Base-by-base conservation (phyloP, 2,888 invertebrate genomes). In the Acanthosepion lycidas region DNA sequence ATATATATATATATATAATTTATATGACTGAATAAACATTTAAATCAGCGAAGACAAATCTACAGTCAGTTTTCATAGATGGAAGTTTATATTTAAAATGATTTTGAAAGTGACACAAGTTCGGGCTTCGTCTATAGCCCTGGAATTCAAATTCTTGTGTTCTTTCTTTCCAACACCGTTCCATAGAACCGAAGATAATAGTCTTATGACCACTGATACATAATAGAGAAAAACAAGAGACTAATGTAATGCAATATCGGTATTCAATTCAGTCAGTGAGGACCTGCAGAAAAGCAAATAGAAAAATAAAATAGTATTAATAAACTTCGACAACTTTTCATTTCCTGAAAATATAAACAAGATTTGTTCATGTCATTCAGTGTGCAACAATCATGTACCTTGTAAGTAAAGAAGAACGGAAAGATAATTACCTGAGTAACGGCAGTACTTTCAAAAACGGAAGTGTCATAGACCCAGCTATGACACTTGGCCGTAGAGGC, bases 381-480 rank as follows among this genome's bases (percentile, higher is more conserved):
- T 12, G n/a, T 78, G n/a, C 12, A 78, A 78, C n/a, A n/a, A n/a
- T 33, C 0, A 15, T 12, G 78, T 23, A n/a, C 12, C 33, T 33
- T 4, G 0, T n/a, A 33, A 78, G 12, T 15, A 15, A 33, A 78
- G n/a, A n/a, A 78, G 33, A 5, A 5, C 0, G n/a, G 78, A 9
- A n/a, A 78, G n/a, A 33, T 12, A 78, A 78, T 78, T 93, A 95
- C 95, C 95, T 95, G 94, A 18, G 94, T 94, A 3, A 95, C 95
- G 6, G 95, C 95, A 53, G 95, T 95, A 42, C 94, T 94, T 8
- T 91, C 23, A 93, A 95, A 95, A 64, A 94, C 92, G 3, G 95
- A 95, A 6, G 53, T 48, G 53, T 95, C 95, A 64, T 95, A 95
- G n/a, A 95, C 95, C 95, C 95, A 95, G 20, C 64, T 53, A 28